Base-by-base conservation (phyloP, 1,140 invertebrate genomes). In the Drosophila teissieri region DNA sequence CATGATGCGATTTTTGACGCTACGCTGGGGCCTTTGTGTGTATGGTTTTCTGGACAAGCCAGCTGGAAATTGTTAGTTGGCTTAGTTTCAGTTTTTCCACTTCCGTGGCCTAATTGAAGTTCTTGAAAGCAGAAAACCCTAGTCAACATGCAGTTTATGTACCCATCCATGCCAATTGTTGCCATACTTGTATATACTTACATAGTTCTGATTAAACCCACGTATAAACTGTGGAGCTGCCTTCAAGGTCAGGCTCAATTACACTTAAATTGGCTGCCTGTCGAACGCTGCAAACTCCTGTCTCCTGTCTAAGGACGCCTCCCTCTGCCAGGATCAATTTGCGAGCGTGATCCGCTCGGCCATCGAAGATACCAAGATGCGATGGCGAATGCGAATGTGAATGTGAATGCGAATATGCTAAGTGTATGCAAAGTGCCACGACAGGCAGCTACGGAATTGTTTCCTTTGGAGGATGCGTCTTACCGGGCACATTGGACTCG, bases 351-450 rank as follows among this genome's bases (percentile, higher is more conserved):
- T 24, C 24, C 34, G 40, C 4, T 10, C 5, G 31, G 27, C 37
- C 12, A 42, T 49, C 58, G 44, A 22, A 34, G 63, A 34, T 40
- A 31, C 58, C 34, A 22, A 34, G 63, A 34, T 40, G 22, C 49
- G 40, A 49, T 27, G 11, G 8, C 31, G 42, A 42, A 53, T 40
- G 40, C 49, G 39, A 40, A 46, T n/a, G 12, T 19, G 19, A 19
- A 19, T 19, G 19, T 19, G 42, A 42, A 53, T 40, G 40, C 31
- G 42, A 42, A 53, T 62, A 73, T 73, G 70, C 70, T 61, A 74
- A 74, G 55, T 64, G 69, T 54, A 73, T 74, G 72, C 72, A 74
- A 73, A 74, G 58, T 44, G 34, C 19, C 57, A 6, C 46, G 69
- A 73, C 69, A 74, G 72, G 31, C 61, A 64, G 42, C 56, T 51